Evolutionary conservation across 2,888 invertebrate genomes (phyloP).

Genomic region (Stratiomys singularior): DNA sequence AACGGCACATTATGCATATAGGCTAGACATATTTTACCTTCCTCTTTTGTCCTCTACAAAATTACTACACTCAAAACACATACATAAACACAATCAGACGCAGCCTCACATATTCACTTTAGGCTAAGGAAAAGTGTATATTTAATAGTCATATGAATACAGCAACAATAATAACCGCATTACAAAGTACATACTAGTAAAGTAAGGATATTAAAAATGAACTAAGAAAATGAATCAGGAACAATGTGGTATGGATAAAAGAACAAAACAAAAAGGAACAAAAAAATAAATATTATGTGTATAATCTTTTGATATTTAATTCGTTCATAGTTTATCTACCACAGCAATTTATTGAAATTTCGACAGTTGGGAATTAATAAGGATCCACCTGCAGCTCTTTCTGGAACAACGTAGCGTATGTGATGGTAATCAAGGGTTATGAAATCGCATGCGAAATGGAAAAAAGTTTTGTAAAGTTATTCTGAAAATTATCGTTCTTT

Average conservation of each 20-base stretch:
- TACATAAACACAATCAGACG: too few species aligned
- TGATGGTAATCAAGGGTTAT: too few species aligned
- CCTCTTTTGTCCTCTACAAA: background rate
- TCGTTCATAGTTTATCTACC: too few species aligned
- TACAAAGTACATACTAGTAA: background rate
- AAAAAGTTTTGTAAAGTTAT: too few species aligned
- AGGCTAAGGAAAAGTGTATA: conserved; percentile 3
- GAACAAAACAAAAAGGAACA: too few species aligned
- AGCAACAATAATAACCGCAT: conserved; percentile 1
- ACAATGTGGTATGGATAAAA: background rate
- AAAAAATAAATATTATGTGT: conserved; percentile 7
- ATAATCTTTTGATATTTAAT: background rate
- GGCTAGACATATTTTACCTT: background rate
- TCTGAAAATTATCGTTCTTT: too few species aligned
- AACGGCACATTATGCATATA: background rate
- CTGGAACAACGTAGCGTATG: too few species aligned
- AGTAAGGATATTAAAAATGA: background rate
- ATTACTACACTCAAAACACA: too few species aligned
- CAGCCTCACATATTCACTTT: background rate
- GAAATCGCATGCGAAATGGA: too few species aligned
- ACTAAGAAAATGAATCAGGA: background rate
- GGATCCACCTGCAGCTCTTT: too few species aligned
- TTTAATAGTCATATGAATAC: background rate
- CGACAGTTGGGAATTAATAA: too few species aligned
- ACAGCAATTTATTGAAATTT: too few species aligned